Base-by-base conservation (phyloP, 1,140 invertebrate species). In the Drosophila insularis region DNA sequence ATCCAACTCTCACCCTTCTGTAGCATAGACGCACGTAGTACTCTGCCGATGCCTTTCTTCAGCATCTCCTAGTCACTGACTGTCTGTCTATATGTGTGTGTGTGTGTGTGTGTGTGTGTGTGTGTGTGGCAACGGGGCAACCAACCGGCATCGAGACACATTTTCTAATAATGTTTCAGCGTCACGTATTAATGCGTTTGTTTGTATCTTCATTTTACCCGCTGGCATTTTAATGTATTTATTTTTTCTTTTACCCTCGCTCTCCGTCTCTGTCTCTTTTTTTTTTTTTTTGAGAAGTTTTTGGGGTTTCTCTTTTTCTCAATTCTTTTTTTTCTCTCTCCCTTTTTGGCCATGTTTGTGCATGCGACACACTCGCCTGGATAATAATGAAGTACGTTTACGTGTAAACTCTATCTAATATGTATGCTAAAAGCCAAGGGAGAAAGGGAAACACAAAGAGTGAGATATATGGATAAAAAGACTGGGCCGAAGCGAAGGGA, bases 111-210 rank as follows among this genome's bases (percentile, higher is more conserved):
- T 19, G 80, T 67, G 68, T 70, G 58, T 8, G 40, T 23, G 43
- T 19, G 6, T 17, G 53, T 46, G 19, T 35, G 60, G 59, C 35
- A 11, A 59, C 17, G 68, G 72, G 40, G 43, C 78, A 89, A 87
- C 78, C 78, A 86, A 86, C 79, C 75, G 73, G 74, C 82, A 78
- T 80, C 72, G 84, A 80, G 84, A 89, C 84, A 84, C 81, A 78
- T 87, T 90, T 90, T 90, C 87, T 90, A 90, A 90, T 90, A 90
- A 79, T 84, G 87, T 67, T 87, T 69, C 80, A 87, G 82, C 80
- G 80, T 90, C 87, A 90, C 87, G 87, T 90, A 90, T 90, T 87
- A 87, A 90, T 90, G 87, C 87, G 87, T 90, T 89, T 90, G 87
- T 90, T 90, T 90, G 82, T 87, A 87, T 90, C 82, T 90, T 90